Percentiles rank a stretch among this genome's conserved stretches.
These are phyloP conservation scores for Choloepus didactylus DNA, from an alignment of 2,797 vertebrate species.

Conservation along the genomic window DNA sequence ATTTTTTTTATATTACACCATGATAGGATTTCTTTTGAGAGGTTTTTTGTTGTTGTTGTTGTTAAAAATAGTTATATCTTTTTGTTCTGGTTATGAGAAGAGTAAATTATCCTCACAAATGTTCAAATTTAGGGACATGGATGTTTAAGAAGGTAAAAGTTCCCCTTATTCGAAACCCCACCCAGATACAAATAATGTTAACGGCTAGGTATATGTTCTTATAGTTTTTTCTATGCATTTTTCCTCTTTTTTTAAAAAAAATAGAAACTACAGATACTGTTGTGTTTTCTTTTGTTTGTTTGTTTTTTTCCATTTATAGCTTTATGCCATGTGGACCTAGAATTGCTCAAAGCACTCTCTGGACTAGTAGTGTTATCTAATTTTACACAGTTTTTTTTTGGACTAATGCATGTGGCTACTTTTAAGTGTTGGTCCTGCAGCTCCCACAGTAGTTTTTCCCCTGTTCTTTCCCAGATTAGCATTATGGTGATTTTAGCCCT, in stretches of 20 bases:
- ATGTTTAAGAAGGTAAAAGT: conserved; percentile 31
- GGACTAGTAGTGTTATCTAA: neutral
- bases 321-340: neutral
- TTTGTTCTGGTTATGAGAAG: conserved; percentile 26
- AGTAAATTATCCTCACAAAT: conserved; percentile 38
- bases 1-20: neutral
- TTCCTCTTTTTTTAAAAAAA: neutral
- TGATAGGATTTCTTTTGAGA: conserved; percentile 41
- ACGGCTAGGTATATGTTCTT: conserved; percentile 32
- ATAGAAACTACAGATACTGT: neutral
- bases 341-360: neutral
- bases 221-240: neutral
- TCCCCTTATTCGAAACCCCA: neutral
- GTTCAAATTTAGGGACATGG: conserved; percentile 28
- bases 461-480: conserved; percentile 65
- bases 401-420: neutral
- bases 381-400: neutral
- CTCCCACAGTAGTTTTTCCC: conserved; percentile 43
- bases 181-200: neutral
- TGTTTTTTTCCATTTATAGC: neutral
- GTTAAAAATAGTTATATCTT: conserved; percentile 11
- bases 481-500: conserved; percentile 82
- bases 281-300: too few relatives aligned
- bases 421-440: conserved; percentile 10
- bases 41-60: conserved; percentile 30